phyloP scores from a whole-genome alignment of 64 coral and sea anemone species.

The Montipora sp. region DNA sequence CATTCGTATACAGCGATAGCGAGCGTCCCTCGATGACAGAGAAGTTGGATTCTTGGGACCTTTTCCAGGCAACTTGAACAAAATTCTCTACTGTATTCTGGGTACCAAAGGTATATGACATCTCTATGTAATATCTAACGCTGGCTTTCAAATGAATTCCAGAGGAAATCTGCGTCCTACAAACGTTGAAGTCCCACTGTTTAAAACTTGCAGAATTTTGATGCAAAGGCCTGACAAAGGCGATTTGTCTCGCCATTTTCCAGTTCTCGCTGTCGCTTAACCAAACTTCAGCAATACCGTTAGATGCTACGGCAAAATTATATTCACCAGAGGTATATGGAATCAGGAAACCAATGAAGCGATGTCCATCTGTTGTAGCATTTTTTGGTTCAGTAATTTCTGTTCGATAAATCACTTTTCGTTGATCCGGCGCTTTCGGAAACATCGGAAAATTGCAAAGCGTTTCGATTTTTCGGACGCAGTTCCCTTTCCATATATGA shows the following conservation, averaged over 20 bases:
- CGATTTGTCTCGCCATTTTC: neutral
- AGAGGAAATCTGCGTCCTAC: neutral
- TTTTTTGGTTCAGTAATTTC: neutral
- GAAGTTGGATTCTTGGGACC: neutral
- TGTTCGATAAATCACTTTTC: slow-evolving; percentile 9
- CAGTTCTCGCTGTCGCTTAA: neutral
- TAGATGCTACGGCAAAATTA: slow-evolving; percentile 14
- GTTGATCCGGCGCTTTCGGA: slow-evolving; percentile 15
- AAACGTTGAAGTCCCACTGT: neutral
- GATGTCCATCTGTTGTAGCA: neutral
- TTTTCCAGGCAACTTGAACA: slow-evolving; percentile 13
- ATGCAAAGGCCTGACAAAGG: neutral
- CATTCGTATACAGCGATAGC: neutral
- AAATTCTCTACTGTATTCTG: neutral
- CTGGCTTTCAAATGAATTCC: slow-evolving; percentile 5
- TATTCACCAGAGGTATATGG: neutral
- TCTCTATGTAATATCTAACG: slow-evolving; percentile 1
- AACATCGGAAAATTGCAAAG: slow-evolving; percentile 41
- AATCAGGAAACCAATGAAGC: neutral
- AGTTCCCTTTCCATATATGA: slow-evolving; percentile 27
- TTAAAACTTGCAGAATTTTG: neutral
- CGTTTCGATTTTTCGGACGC: neutral
- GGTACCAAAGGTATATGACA: neutral
- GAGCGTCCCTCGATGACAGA: neutral
- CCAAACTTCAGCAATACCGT: slow-evolving; percentile 16